These are phyloP conservation scores for Corythornis madagascariensis DNA, from an alignment of 2,113 vertebrate genomes.

Conservation along the genomic window DNA sequence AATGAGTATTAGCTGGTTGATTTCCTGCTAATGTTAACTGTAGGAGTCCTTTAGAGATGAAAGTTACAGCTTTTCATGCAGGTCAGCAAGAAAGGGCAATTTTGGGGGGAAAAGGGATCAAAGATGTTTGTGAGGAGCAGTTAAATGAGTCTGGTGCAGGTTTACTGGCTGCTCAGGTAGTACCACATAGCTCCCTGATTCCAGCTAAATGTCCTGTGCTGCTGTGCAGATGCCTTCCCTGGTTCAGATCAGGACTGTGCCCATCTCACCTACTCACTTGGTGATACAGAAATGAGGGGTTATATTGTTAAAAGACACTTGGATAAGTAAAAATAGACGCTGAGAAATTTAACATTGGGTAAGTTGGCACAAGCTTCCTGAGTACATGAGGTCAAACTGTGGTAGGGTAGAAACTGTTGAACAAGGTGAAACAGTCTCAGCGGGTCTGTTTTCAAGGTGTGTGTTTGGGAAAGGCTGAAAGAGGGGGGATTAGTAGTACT, in stretches of 20 bases:
- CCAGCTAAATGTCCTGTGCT: not conserved
- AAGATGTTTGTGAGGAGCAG: not conserved
- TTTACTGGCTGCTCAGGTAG: not conserved
- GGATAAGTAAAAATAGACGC: not conserved
- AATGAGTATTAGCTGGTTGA: not conserved
- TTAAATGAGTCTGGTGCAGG: not conserved
- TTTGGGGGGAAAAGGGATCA: not conserved
- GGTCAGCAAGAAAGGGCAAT: not conserved
- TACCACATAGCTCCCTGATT: not conserved
- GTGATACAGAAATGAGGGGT: not conserved
- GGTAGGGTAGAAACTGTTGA: not conserved
- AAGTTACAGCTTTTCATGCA: not conserved
- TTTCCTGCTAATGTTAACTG: not conserved
- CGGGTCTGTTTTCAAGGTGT: not conserved
- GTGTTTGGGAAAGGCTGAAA: not conserved
- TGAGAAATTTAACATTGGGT: not conserved
- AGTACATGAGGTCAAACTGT: not conserved
- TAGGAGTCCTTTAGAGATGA: not conserved
- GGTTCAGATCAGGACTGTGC: not conserved
- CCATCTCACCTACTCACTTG: not conserved
- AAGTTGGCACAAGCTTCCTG: not conserved
- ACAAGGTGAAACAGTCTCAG: not conserved
- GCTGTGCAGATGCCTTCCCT: accelerated
- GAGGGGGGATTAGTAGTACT: not conserved
- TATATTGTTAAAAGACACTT: not conserved